These are phyloP conservation scores for Rana temporaria DNA, from an alignment of 2,113 vertebrate species.

Conservation along the genomic window DNA sequence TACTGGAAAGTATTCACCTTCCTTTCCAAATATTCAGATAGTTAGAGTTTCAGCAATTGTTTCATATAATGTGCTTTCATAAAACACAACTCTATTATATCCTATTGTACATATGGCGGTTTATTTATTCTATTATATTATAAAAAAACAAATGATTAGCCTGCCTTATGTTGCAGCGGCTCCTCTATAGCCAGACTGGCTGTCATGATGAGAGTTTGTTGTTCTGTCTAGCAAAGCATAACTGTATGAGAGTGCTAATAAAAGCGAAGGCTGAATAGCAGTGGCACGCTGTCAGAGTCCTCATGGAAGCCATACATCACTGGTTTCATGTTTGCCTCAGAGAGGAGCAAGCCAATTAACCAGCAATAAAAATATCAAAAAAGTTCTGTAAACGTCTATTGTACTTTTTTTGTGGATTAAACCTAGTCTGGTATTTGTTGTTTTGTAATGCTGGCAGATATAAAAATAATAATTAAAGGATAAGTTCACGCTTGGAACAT, in stretches of 20 bases:
- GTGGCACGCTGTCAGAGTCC: neutral
- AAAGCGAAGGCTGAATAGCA: neutral
- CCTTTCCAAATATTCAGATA: too few species aligned
- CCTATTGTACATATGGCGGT: too few species aligned
- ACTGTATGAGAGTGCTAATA: neutral
- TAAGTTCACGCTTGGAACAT: too few species aligned
- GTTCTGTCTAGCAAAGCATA: neutral
- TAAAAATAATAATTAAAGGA: too few species aligned
- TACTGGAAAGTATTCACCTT: too few species aligned
- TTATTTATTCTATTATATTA: too few species aligned
- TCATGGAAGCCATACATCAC: neutral
- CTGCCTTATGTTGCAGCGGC: too few species aligned
- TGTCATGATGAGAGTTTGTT: neutral
- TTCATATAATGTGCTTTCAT: too few species aligned
- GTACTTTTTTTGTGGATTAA: neutral
- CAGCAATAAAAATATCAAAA: neutral
- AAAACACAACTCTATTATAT: too few species aligned
- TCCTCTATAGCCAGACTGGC: too few species aligned
- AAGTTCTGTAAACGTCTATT: neutral
- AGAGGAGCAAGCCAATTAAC: constrained; percentile 27
- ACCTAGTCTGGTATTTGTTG: neutral
- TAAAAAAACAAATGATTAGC: too few species aligned
- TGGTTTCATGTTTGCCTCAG: neutral
- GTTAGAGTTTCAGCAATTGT: too few species aligned
- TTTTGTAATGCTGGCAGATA: neutral